Evolutionary conservation across 2,888 invertebrate species (phyloP).

Genomic region (Drosophila aldrichi): DNA sequence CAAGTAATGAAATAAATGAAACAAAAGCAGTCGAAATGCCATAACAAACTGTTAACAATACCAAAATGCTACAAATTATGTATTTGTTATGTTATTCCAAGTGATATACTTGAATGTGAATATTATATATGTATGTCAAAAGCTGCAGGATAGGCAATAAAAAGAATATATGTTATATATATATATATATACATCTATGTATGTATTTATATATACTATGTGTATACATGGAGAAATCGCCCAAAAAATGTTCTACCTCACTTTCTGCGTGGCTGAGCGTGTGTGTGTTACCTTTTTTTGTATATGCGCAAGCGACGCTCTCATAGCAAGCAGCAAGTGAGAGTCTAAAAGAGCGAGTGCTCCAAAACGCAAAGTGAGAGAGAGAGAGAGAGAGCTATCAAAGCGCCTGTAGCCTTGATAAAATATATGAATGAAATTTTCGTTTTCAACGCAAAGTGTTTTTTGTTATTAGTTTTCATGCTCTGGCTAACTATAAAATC

Average conservation of each 20-base stretch:
- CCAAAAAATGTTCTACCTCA: slow-evolving; percentile 74
- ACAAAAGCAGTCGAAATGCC: slow-evolving; percentile 26
- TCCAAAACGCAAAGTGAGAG: slow-evolving; percentile 26
- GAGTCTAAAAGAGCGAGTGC: slow-evolving; percentile 37
- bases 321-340: slow-evolving; percentile 46
- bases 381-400: slow-evolving; percentile 22
- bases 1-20: slow-evolving; percentile 10
- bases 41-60: slow-evolving; percentile 33
- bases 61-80: slow-evolving; percentile 42
- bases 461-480: slow-evolving; percentile 19
- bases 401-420: slow-evolving; percentile 67
- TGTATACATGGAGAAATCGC: slow-evolving; percentile 76
- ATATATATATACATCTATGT: slow-evolving; percentile 30
- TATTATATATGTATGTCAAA: slow-evolving; percentile 50
- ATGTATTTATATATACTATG: slow-evolving; percentile 45
- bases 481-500: slow-evolving; percentile 6
- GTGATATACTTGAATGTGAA: slow-evolving; percentile 39
- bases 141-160: slow-evolving; percentile 43
- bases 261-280: slow-evolving; percentile 49
- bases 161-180: slow-evolving; percentile 26
- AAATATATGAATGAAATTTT: slow-evolving; percentile 73
- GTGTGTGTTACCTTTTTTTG: slow-evolving; percentile 60
- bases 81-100: slow-evolving; percentile 32
- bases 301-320: slow-evolving; percentile 64
- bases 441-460: slow-evolving; percentile 30